Base-by-base conservation (phyloP, 2,797 vertebrate genomes). In the Characodon lateralis region DNA sequence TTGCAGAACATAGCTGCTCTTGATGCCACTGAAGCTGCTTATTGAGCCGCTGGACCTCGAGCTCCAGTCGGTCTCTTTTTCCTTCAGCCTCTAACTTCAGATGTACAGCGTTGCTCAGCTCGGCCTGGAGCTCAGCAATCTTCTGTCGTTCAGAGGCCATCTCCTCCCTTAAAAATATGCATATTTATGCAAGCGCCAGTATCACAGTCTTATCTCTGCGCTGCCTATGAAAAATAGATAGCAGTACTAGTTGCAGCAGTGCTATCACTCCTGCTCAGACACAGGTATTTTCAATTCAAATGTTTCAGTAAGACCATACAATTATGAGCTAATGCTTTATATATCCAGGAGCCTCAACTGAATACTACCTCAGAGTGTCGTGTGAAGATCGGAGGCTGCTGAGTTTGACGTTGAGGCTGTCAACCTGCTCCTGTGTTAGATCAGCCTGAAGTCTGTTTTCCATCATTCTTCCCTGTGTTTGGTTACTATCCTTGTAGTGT, bases 321-420 rank as follows among this genome's bases (percentile, higher is more conserved):
- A 26, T 16, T 24, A 50, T 28, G 20, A 71, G 41, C 61, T 78
- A 61, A 28, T 71, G 90, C 79, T 50, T 41, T 77, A 86, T 84
- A 26, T 87, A 80, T 66, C 88, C 18, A 24, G 74, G 79, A 83
- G 89, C 94, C 8, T 74, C 18, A 10, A 75, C 80, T 73, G 78
- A 87, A 58, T 76, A 82, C 87, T 85, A 97, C 97, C 96, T 94
- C 81, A 96, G 85, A 18, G 91, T 82, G 72, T 93, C 88, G 85
- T 93, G 93, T 71, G 96, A 93, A 63, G 91, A 92, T 85, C 95
- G 95, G 78, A 96, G 91, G 80, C 83, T 92, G 87, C 85, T 87
- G 85, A 95, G 87, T 80, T 96, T 93, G 76, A 93, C 87, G 83
- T 89, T 93, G 74, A 96, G 93, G 78, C 85, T 39, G 46, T 93